phyloP scores from a whole-genome alignment of 2,888 invertebrate species.

The Zhuqinia jingwanae region DNA sequence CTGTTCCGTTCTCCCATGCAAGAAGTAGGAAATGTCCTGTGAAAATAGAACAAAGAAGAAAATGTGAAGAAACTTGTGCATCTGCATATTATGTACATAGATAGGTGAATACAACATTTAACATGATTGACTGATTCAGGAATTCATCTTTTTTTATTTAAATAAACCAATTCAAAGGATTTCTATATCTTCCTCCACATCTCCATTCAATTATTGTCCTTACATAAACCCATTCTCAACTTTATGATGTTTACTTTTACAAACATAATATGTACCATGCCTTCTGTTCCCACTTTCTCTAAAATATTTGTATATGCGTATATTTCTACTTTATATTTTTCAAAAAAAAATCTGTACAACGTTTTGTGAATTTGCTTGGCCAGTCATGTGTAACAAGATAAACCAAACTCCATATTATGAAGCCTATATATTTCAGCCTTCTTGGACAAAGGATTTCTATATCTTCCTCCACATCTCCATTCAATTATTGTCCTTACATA shows the following conservation, averaged over 20 bases:
- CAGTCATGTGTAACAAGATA: constrained; percentile 64
- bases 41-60: constrained; percentile 20
- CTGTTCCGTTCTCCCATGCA: constrained; percentile 79
- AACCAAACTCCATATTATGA: constrained; percentile 40
- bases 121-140: constrained; percentile 18
- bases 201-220: not conserved
- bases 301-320: not conserved
- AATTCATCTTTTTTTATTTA: constrained; percentile 10
- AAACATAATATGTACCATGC: not conserved
- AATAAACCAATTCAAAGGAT: constrained; percentile 30
- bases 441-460: constrained; percentile 27
- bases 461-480: constrained; percentile 9
- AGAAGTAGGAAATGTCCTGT: constrained; percentile 88
- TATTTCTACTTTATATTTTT: too few species aligned
- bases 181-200: constrained; percentile 20
- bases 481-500: not conserved
- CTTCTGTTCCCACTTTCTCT: too few species aligned
- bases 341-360: too few species aligned
- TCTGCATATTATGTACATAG: too few species aligned
- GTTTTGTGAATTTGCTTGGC: constrained; percentile 44
- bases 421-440: not conserved
- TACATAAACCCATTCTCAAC: not conserved
- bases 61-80: too few species aligned
- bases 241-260: not conserved
- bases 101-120: too few species aligned